These are phyloP conservation scores for Synanceia verrucosa DNA, from an alignment of 2,797 vertebrate genomes.

Conservation along the genomic window DNA sequence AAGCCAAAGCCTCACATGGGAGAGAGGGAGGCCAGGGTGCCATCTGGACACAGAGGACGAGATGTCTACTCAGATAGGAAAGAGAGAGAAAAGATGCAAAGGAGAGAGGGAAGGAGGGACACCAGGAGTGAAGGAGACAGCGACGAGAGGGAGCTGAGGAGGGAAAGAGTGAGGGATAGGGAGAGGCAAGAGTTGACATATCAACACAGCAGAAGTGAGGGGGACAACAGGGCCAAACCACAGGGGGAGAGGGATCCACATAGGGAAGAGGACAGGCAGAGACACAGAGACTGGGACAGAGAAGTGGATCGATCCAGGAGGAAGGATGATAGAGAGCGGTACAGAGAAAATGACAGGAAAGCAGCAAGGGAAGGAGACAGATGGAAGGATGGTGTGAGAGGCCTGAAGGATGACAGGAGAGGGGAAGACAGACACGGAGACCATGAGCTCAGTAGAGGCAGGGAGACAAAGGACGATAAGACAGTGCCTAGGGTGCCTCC, in stretches of 20 bases:
- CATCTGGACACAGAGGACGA: slow-evolving; percentile 42
- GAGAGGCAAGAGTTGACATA: slow-evolving; percentile 41
- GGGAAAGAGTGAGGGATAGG: slow-evolving; percentile 48
- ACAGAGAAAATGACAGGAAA: slow-evolving; percentile 29
- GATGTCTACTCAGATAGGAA: slow-evolving; percentile 48
- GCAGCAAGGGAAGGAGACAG: slow-evolving; percentile 17
- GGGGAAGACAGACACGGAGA: slow-evolving; percentile 38
- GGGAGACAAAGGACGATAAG: slow-evolving; percentile 27
- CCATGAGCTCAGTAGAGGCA: slow-evolving; percentile 31
- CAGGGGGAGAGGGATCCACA: slow-evolving; percentile 37
- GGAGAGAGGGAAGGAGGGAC: slow-evolving; percentile 57
- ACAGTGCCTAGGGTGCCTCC: slow-evolving; percentile 34
- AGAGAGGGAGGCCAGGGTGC: slow-evolving; percentile 38
- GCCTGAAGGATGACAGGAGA: slow-evolving; percentile 36
- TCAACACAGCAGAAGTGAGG: slow-evolving; percentile 70
- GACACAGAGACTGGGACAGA: slow-evolving; percentile 38
- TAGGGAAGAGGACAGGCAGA: slow-evolving; percentile 31
- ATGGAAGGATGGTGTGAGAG: slow-evolving; percentile 32
- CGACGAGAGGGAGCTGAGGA: slow-evolving; percentile 61
- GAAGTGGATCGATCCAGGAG: slow-evolving; percentile 39
- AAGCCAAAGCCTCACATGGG: slow-evolving; percentile 31
- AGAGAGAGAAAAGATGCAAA: slow-evolving; percentile 30
- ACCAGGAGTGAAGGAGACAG: slow-evolving; percentile 70
- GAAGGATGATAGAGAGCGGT: slow-evolving; percentile 21
- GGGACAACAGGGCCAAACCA: slow-evolving; percentile 48